Percentiles rank a stretch among this genome's conserved stretches.
Evolutionary conservation across 1,140 invertebrate genomes (phyloP).

Genomic region (Bombus waltoni): DNA sequence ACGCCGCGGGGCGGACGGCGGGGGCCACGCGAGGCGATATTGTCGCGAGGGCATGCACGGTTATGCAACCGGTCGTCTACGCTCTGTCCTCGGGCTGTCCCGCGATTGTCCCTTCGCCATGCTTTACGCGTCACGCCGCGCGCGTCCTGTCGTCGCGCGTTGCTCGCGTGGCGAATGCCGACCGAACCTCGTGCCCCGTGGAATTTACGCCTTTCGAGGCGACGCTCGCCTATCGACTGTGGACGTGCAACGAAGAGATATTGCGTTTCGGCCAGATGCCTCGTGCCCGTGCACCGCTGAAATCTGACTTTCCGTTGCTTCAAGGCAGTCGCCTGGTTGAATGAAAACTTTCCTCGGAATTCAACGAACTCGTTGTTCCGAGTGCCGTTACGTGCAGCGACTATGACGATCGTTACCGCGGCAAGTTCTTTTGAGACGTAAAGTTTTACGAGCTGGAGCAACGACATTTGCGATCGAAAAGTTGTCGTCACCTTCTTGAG

Average conservation of each 20-base stretch:
- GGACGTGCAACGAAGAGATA: slow-evolving; percentile 24
- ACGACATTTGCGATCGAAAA: background rate
- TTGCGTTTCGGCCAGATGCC: background rate
- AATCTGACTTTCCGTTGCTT: background rate
- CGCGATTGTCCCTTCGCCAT: slow-evolving; percentile 31
- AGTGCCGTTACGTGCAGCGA: too few relatives aligned
- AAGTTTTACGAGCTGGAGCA: too few relatives aligned
- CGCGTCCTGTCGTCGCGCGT: slow-evolving; percentile 21
- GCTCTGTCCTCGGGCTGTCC: slow-evolving; percentile 13
- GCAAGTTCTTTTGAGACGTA: background rate
- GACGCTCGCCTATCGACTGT: slow-evolving; percentile 24
- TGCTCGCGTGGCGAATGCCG: slow-evolving; percentile 35
- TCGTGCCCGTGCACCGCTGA: background rate
- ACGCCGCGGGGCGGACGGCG: background rate
- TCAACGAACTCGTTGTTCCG: background rate
- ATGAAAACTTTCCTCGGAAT: background rate
- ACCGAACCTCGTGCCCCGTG: background rate
- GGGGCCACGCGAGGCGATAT: background rate
- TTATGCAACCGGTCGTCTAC: slow-evolving; percentile 32
- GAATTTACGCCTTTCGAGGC: slow-evolving; percentile 27
- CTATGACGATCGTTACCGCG: background rate
- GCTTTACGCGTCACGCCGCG: background rate
- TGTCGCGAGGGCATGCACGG: slow-evolving; percentile 33
- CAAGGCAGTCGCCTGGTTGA: background rate
- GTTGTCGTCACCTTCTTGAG: background rate